These are phyloP conservation scores for Drosophila ustulata DNA, from an alignment of 2,888 invertebrate species.

Conservation along the genomic window DNA sequence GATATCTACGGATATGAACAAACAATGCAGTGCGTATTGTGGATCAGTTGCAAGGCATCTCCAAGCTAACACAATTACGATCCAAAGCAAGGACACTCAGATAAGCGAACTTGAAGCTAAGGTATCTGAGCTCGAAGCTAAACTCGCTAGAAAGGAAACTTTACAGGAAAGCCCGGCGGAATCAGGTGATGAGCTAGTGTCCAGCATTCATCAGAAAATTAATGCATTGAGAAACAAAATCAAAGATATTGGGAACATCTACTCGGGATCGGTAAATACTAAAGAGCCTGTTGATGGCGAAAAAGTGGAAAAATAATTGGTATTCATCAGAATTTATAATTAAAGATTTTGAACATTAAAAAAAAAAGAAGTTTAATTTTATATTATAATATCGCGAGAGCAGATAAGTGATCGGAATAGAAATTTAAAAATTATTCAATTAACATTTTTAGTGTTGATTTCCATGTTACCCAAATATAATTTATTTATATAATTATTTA, in stretches of 20 bases:
- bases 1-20: neutral
- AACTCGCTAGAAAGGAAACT: neutral
- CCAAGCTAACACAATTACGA: neutral
- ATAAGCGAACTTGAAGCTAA: conserved; percentile 25
- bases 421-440: too few species aligned
- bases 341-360: neutral
- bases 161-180: conserved; percentile 5
- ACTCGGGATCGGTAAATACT: neutral
- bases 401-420: too few species aligned
- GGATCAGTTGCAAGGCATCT: neutral
- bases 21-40: conserved; percentile 31
- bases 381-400: neutral
- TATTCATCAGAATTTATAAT: neutral
- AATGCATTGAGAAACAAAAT: conserved; percentile 24
- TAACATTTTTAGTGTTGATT: too few species aligned
- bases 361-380: neutral
- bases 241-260: conserved; percentile 15
- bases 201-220: conserved; percentile 11
- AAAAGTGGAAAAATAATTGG: neutral
- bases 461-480: too few species aligned
- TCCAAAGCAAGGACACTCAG: conserved; percentile 2
- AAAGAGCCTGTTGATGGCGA: neutral
- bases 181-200: conserved; percentile 18
- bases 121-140: conserved; percentile 7
- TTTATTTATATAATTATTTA: too few species aligned